Conservation (phyloP, 2,888 invertebrate species). For the Acanthosoma haemorrhoidale region DNA sequence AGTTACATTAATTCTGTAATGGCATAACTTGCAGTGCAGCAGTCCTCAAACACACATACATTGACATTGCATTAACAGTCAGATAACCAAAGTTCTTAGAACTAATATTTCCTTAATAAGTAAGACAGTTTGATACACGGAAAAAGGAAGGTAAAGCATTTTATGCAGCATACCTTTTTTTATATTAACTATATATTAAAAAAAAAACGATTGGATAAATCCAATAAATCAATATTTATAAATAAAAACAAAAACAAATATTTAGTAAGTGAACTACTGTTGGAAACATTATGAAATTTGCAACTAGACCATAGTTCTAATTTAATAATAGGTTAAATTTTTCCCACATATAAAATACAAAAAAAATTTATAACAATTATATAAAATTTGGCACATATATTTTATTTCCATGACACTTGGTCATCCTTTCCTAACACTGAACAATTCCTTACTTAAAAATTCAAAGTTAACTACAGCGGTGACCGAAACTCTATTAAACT, state of each 20-base stretch:
- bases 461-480: constrained; percentile 6
- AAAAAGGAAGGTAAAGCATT: constrained; percentile 33
- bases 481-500: constrained; percentile 26
- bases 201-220: constrained; percentile 22
- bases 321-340: constrained; percentile 1
- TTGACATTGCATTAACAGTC: constrained; percentile 35
- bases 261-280: constrained; percentile 15
- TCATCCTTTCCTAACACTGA: background rate
- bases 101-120: constrained; percentile 31
- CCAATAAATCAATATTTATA: constrained; percentile 23
- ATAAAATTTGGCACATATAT: constrained; percentile 27
- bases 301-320: constrained; percentile 31
- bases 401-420: constrained; percentile 5
- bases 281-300: constrained; percentile 22
- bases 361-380: constrained; percentile 13
- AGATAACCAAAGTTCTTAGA: constrained; percentile 31
- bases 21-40: constrained; percentile 35
- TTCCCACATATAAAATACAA: constrained; percentile 20
- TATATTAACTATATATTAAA: constrained; percentile 1
- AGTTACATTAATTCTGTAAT: constrained; percentile 34
- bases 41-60: constrained; percentile 39
- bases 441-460: background rate
- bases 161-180: constrained; percentile 19
- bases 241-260: constrained; percentile 18
- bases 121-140: constrained; percentile 36